Base-by-base conservation (phyloP, 1,140 invertebrate species). In the Procambarus virginalis region DNA sequence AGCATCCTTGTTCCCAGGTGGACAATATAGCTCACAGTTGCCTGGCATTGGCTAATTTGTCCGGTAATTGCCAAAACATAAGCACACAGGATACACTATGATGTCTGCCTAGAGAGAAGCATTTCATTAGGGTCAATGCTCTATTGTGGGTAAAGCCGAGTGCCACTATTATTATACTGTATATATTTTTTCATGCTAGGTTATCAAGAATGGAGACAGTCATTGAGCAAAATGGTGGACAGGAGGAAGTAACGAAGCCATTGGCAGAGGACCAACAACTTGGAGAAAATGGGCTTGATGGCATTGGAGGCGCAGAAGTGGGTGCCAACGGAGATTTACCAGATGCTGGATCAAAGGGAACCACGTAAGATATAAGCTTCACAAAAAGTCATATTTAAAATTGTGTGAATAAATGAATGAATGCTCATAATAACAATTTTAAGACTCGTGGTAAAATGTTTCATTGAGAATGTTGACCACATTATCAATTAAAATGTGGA, bases 281-380 rank as follows among this genome's bases (percentile, higher is more conserved):
- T 4, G 68, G 22, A 34, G 8, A 73, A 34, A 73, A 73, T 73
- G 68, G 68, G n/a, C 22, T 4, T 22, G n/a, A 73, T 20, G 68
- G 20, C 68, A 73, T 3, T 5, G n/a, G n/a, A 73, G 68, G 34
- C 34, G 22, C 68, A 22, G 8, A 4, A 34, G n/a, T 9, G 20
- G 68, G 8, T 22, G 22, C 68, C 4, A 73, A 22, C 4, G 22
- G 64, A 68, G 20, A 68, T 68, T 20, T 20, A 34, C 0, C 68
- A 73, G 68, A 73, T 73, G 68, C 68, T 34, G 68, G 68, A 73
- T 8, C n/a, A 22, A n/a, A 34, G n/a, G 68, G 68, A 73, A 73
- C 4, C 22, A 34, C 22, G 68, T 73, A 73, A 73, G 68, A 73
- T 73, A 5, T 34, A 1, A 73, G 2, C 6, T 22, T 34, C 22